Base-by-base conservation (phyloP, 1,140 invertebrate genomes). In the Helicoverpa armigera region DNA sequence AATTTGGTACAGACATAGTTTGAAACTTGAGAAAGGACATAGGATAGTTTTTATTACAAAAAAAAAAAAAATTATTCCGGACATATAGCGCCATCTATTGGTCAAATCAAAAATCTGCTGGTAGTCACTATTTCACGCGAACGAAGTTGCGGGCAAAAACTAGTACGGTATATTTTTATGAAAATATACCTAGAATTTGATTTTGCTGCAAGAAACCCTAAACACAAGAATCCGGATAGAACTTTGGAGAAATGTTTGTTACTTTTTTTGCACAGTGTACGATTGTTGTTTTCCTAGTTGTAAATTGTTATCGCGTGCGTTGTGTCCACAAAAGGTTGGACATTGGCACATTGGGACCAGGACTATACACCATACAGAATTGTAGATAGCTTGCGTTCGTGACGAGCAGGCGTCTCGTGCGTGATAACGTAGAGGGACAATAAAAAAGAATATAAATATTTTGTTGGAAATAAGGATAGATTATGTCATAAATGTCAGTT, bases 221-320 rank as follows among this genome's bases (percentile, higher is more conserved):
- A 23, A 23, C 1, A 58, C 16, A 54, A n/a, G 56, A n/a, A n/a
- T 10, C 31, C 43, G n/a, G n/a, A 16, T n/a, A 43, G 13, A n/a
- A 65, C 16, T 63, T 35, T 14, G 14, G 43, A n/a, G 35, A 16
- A 16, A 65, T 65, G 43, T 16, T 9, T 29, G 31, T 65, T 65
- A 35, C n/a, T 43, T 43, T 65, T 65, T 35, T 31, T 11, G 1
- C 29, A n/a, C n/a, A 56, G 14, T 16, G n/a, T 58, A 58, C 56
- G 56, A 48, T 35, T 65, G 31, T 69, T 23, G 65, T 69, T 69
- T 50, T 51, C 16, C 48, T 29, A 23, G 12, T 48, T 11, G 14
- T 69, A 69, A 69, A 69, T 69, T 69, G 48, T 69, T 69, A 69
- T 69, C 65, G 65, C 65, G 65, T 69, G 65, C 43, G n/a, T 9